phyloP scores from a whole-genome alignment of 2,113 vertebrate genomes.

The Pionites leucogaster region DNA sequence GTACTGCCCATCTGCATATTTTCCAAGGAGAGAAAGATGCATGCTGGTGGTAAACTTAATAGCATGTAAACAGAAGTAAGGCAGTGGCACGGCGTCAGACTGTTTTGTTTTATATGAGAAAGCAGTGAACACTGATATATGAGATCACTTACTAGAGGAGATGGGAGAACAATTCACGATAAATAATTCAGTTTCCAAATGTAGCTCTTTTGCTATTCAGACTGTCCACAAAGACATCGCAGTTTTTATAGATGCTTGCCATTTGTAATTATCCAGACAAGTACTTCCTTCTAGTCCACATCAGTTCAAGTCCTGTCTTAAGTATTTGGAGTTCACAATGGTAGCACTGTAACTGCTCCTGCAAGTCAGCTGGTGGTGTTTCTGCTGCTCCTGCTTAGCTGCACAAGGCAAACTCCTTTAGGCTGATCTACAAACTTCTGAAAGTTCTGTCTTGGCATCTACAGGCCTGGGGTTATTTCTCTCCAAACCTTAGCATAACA shows the following conservation, averaged over 20 bases:
- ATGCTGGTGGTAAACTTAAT: background rate
- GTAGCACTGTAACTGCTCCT: background rate
- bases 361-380: background rate
- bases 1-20: background rate
- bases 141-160: constrained; percentile 34
- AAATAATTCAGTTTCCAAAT: constrained; percentile 2
- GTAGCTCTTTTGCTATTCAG: background rate
- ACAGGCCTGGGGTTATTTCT: background rate
- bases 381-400: background rate
- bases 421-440: background rate
- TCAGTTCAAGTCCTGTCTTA: background rate
- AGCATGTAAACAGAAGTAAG: constrained; percentile 15
- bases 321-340: background rate
- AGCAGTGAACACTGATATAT: background rate
- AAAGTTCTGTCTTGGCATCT: background rate
- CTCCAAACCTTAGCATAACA: background rate
- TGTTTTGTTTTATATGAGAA: constrained; percentile 41
- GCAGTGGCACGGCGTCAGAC: background rate
- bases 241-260: constrained; percentile 5
- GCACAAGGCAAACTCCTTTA: background rate
- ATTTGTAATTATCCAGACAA: background rate
- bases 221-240: background rate
- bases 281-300: background rate
- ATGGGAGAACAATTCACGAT: background rate
- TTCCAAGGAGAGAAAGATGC: background rate